Evolutionary conservation across 2,797 vertebrate species (phyloP).

Genomic region (Triplophysa bombifrons): DNA sequence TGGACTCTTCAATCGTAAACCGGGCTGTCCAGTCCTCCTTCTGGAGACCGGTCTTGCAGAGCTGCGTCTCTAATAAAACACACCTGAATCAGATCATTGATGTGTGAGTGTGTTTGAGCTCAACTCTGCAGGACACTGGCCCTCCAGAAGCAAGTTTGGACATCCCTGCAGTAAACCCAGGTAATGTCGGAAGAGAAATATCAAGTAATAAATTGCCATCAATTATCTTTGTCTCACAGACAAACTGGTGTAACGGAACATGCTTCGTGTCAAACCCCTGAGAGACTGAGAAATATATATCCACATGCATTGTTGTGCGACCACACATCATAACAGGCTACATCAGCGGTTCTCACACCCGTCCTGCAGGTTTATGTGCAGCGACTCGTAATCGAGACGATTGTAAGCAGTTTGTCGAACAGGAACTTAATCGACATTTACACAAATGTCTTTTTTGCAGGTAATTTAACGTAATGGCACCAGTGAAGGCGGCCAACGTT

Average conservation of each 20-base stretch:
- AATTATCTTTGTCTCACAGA: constrained; percentile 29
- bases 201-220: constrained; percentile 1
- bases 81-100: not conserved
- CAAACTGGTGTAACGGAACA: constrained; percentile 18
- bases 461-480: not conserved
- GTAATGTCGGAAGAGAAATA: constrained; percentile 34
- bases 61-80: not conserved
- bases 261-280: constrained; percentile 45
- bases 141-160: not conserved
- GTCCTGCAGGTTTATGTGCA: constrained; percentile 51
- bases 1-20: not conserved
- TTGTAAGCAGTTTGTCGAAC: not conserved
- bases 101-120: not conserved
- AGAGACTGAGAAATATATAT: constrained; percentile 38
- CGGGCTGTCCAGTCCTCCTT: not conserved
- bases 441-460: not conserved
- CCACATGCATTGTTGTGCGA: constrained; percentile 31
- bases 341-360: constrained; percentile 37
- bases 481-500: not conserved
- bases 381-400: constrained; percentile 15
- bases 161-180: constrained; percentile 24
- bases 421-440: not conserved
- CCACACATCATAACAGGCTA: constrained; percentile 21
- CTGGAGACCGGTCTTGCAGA: not conserved
- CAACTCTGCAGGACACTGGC: not conserved